These are phyloP conservation scores for Corythaeola cristata DNA, from an alignment of 2,113 vertebrate species.

Conservation along the genomic window DNA sequence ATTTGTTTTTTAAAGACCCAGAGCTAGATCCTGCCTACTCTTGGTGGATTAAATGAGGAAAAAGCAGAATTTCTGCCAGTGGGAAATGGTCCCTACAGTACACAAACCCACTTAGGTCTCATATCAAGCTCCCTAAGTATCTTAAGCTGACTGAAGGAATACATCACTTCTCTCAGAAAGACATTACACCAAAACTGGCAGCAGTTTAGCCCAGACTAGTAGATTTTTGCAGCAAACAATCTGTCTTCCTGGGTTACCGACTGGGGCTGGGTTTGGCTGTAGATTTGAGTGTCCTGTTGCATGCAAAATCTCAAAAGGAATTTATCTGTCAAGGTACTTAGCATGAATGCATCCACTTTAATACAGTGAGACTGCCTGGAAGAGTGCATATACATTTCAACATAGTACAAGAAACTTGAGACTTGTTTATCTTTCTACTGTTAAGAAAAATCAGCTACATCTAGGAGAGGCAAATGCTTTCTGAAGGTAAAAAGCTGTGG, in stretches of 20 bases:
- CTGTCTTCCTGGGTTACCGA: background rate
- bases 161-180: background rate
- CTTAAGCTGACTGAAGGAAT: background rate
- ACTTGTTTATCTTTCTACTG: background rate
- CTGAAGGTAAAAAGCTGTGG: background rate
- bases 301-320: slow-evolving; percentile 50
- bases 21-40: background rate
- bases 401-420: background rate
- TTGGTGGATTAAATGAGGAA: background rate
- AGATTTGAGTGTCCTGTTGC: slow-evolving; percentile 12
- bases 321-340: slow-evolving; percentile 54
- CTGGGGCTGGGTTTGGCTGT: background rate
- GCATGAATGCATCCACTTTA: slow-evolving; percentile 34
- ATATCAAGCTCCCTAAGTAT: background rate
- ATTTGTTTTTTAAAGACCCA: background rate
- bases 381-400: slow-evolving; percentile 40
- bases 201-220: background rate
- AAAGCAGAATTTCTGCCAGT: background rate
- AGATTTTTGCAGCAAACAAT: background rate
- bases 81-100: background rate
- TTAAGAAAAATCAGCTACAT: slow-evolving; percentile 14
- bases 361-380: background rate
- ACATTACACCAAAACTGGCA: background rate
- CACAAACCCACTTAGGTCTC: background rate
- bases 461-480: background rate